phyloP scores from a whole-genome alignment of 2,113 vertebrate genomes.

The Python bivittatus region DNA sequence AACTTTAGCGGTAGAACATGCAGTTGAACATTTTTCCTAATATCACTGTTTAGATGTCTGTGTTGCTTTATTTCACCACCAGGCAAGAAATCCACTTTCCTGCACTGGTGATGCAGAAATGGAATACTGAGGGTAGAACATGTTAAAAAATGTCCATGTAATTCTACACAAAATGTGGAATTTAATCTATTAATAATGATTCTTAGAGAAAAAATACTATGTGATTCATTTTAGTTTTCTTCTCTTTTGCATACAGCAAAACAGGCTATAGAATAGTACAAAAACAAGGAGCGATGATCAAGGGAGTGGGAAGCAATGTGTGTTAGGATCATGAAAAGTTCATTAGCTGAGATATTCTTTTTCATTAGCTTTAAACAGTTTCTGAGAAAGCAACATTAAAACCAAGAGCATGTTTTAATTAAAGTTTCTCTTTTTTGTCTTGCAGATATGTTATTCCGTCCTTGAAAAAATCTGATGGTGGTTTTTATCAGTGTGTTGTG shows the following conservation, averaged over 20 bases:
- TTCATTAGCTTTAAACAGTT: neutral
- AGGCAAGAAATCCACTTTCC: neutral
- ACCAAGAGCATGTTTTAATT: neutral
- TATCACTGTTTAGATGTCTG: neutral
- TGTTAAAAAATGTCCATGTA: accelerated
- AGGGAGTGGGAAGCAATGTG: neutral
- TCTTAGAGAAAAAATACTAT: neutral
- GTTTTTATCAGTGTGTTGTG: constrained; percentile 84
- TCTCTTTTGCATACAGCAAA: accelerated
- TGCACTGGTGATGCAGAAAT: neutral
- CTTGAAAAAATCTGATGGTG: constrained; percentile 78
- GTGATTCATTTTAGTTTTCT: neutral
- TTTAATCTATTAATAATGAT: neutral
- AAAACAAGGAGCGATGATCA: neutral
- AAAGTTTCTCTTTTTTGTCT: constrained; percentile 31
- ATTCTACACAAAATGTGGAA: neutral
- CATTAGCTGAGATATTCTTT: neutral
- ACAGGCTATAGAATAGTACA: neutral
- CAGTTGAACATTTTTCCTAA: neutral
- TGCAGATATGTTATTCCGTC: constrained; percentile 78
- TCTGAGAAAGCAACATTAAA: neutral
- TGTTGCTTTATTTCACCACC: neutral
- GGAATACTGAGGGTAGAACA: neutral
- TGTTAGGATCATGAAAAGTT: neutral
- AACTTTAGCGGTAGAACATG: neutral